phyloP scores from a whole-genome alignment of 2,797 vertebrate species.

The Gallinago stenura region DNA sequence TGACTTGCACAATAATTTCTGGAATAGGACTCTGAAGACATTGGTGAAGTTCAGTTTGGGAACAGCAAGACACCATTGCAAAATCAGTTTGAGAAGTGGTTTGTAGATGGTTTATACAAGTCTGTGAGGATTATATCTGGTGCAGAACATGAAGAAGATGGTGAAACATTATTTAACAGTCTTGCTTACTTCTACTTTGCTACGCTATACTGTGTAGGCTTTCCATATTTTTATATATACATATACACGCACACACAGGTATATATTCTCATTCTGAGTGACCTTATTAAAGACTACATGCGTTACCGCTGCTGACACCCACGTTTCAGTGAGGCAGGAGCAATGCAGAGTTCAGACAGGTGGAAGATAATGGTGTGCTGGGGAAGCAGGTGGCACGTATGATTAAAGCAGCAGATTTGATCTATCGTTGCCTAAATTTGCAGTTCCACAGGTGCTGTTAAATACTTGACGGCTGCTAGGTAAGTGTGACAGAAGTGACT shows the following conservation, averaged over 20 bases:
- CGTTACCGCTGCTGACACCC: not conserved
- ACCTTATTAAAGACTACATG: not conserved
- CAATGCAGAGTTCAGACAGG: not conserved
- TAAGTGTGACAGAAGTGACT: not conserved
- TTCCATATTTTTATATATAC: not conserved
- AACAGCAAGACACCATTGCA: not conserved
- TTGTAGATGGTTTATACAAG: not conserved
- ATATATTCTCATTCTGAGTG: not conserved
- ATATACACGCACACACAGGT: too few species aligned
- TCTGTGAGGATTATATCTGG: not conserved
- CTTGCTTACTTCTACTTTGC: not conserved
- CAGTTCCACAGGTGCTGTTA: slow-evolving; percentile 32
- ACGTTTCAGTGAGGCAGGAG: not conserved
- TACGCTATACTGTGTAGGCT: not conserved
- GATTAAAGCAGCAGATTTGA: slow-evolving; percentile 20
- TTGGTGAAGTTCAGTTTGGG: not conserved
- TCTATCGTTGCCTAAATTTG: slow-evolving; percentile 38
- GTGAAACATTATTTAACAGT: not conserved
- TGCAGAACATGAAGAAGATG: not conserved
- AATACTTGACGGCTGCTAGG: not conserved
- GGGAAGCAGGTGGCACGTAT: slow-evolving; percentile 7
- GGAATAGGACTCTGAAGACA: not conserved
- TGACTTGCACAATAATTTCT: not conserved
- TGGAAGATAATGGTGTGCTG: not conserved
- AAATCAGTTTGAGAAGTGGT: not conserved